Evolutionary conservation across 2,797 vertebrate species (phyloP).

Genomic region (Ctenosaura bakeri): DNA sequence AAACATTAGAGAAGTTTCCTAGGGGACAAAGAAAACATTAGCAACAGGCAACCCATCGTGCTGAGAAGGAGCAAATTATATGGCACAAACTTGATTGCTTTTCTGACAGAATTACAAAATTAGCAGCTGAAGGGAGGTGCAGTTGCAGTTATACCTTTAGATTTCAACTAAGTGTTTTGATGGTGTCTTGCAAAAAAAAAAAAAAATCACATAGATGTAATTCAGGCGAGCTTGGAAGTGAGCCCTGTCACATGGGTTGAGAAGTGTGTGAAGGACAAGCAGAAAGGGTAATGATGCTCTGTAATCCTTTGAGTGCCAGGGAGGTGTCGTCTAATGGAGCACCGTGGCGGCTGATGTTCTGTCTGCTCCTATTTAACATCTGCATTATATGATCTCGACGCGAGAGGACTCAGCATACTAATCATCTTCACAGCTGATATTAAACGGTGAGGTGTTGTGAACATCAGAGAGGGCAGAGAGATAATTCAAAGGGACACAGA

Average conservation of each 20-base stretch:
- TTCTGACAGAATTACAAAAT: slow-evolving; percentile 37
- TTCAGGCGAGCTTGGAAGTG: slow-evolving; percentile 12
- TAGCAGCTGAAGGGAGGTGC: neutral
- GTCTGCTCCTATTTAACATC: slow-evolving; percentile 36
- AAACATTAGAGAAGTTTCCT: slow-evolving; percentile 30
- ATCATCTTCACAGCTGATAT: neutral
- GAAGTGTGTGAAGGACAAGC: neutral
- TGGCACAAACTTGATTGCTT: slow-evolving; percentile 23
- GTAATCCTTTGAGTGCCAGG: neutral
- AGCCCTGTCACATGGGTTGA: neutral
- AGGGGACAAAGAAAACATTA: slow-evolving; percentile 33
- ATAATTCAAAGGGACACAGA: neutral
- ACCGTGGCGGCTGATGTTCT: neutral
- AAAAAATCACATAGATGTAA: neutral
- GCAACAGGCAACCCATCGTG: neutral
- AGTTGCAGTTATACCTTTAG: neutral
- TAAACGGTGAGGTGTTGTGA: neutral
- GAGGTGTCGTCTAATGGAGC: slow-evolving; percentile 19
- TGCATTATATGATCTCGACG: neutral
- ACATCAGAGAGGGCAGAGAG: slow-evolving; percentile 7
- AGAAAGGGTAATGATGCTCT: neutral
- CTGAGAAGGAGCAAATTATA: slow-evolving; percentile 27
- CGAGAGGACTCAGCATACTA: fast-evolving
- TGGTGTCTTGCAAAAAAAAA: neutral
- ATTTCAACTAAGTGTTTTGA: neutral